A percentile compares a stretch with the other conserved stretches of the same genome.
These are phyloP conservation scores for Hyla sarda DNA, from an alignment of 2,113 vertebrate genomes.

Conservation along the genomic window DNA sequence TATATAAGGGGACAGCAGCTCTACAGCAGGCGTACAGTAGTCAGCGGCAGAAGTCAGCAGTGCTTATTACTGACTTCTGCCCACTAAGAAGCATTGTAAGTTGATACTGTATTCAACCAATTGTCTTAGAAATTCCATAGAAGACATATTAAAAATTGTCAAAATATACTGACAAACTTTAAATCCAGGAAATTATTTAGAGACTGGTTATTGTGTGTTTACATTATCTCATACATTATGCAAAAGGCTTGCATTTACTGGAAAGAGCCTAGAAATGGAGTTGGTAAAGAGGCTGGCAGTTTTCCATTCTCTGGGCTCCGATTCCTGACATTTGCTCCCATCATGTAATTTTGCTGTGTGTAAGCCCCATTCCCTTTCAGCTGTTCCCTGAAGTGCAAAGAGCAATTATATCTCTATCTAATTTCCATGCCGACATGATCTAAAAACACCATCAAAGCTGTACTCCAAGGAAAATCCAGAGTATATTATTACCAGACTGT, in stretches of 20 bases:
- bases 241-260: not conserved
- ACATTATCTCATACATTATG: constrained; percentile 21
- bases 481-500: not conserved
- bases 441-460: not conserved
- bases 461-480: not conserved
- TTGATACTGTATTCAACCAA: too few relatives aligned
- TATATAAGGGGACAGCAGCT: too few relatives aligned
- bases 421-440: not conserved
- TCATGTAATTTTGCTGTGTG: not conserved
- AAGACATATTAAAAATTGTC: not conserved
- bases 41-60: too few relatives aligned
- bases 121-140: too few relatives aligned
- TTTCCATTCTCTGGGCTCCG: not conserved
- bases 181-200: not conserved
- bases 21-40: too few relatives aligned
- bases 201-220: not conserved
- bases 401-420: constrained; percentile 8
- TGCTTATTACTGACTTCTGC: too few relatives aligned
- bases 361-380: constrained; percentile 1
- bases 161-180: not conserved
- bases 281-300: not conserved
- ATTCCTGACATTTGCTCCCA: not conserved
- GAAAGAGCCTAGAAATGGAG: not conserved
- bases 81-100: too few relatives aligned
- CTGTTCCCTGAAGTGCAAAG: constrained; percentile 20